phyloP scores from a whole-genome alignment of 1,140 invertebrate species.

The Vanessa atalanta region DNA sequence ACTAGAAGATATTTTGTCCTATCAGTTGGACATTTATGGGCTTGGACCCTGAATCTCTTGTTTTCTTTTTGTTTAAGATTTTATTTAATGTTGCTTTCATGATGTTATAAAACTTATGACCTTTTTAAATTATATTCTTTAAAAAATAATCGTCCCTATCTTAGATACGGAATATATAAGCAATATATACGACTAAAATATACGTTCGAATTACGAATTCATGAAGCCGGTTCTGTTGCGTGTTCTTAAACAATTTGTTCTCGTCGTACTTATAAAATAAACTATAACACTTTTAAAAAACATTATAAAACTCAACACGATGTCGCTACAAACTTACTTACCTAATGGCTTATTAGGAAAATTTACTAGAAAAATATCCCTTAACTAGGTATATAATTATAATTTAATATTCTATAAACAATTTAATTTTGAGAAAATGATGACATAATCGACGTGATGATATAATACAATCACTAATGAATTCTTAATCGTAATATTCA shows the following conservation, averaged over 20 bases:
- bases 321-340: neutral
- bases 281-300: conserved; percentile 18
- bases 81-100: neutral
- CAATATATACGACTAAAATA: conserved; percentile 29
- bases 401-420: no score
- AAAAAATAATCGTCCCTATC: neutral
- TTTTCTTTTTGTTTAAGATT: neutral
- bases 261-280: conserved; percentile 14
- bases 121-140: neutral
- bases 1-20: no score
- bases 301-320: conserved; percentile 11
- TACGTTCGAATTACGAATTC: conserved; percentile 45
- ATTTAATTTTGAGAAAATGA: no score
- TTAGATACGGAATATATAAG: conserved; percentile 5
- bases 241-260: conserved; percentile 44
- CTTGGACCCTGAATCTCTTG: no score
- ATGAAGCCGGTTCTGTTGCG: conserved; percentile 43
- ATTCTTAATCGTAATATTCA: no score
- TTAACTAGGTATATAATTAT: no score
- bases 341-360: conserved; percentile 2
- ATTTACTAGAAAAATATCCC: no score
- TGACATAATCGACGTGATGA: no score
- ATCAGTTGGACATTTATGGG: no score
- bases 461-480: no score
- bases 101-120: neutral